Base-by-base conservation (phyloP, 2,797 vertebrate genomes). In the Thamnophis elegans region DNA sequence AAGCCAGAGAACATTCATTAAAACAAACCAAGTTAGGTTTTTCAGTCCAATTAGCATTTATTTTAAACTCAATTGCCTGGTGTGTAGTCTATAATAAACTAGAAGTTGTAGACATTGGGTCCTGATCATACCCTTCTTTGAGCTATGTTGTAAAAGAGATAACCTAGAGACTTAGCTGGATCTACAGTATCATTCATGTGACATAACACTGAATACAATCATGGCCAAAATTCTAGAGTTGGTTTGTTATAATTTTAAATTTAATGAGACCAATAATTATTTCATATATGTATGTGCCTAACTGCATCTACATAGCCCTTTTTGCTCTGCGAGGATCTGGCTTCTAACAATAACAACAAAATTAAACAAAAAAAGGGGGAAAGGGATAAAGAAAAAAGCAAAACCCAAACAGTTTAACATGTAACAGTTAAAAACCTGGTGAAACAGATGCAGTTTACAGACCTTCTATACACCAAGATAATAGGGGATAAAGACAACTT, bases 211-310 rank as follows among this genome's bases (percentile, higher is more conserved):
- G 36, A 82, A 93, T 94, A 91, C 95, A 87, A 92, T 95, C 87
- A 90, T 94, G 65, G 11, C 68, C 65, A 87, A 91, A 65, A 59
- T 91, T 51, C 93, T 91, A 88, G 28, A 91, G 93, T 95, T 89
- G 94, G 26, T 51, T 42, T 91, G 0, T 91, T 58, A 56, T 93
- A 54, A 92, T 58, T 82, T 92, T 36, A 95, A 88, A 87, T 78
- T 5, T 65, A 91, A n/a, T 90, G 26, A 78, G 62, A n/a, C 11
- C 8, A 55, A 36, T 58, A 56, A 22, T 22, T 87, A 1, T 87
- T 32, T 87, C 36, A 25, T 58, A 58, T 56, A 36, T 12, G 22
- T 11, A 32, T 9, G 68, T 42, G 68, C n/a, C 2, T 73, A 16
- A 7, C n/a, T 36, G 65, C 65, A 36, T 42, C 47, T 9, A 36